A percentile compares a stretch with the other conserved stretches of the same genome.
phyloP scores from a whole-genome alignment of 2,797 vertebrate genomes.

The Myoxocephalus aenaeus region DNA sequence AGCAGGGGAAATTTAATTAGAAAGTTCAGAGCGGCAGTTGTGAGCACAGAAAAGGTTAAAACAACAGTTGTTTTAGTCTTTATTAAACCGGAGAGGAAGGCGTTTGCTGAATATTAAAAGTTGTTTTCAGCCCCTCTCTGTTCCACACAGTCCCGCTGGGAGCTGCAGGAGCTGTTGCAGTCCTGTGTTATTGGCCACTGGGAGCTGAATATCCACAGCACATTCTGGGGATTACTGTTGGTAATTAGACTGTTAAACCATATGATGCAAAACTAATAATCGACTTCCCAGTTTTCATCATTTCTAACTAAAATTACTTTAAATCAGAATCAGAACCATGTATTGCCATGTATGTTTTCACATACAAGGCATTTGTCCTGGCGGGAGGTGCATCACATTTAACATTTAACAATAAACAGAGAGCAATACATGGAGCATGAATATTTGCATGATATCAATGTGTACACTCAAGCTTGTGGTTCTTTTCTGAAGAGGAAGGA shows the following conservation, averaged over 20 bases:
- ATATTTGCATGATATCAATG: background rate
- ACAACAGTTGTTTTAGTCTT: background rate
- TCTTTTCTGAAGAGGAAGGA: background rate
- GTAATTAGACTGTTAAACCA: background rate
- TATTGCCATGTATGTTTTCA: too few relatives aligned
- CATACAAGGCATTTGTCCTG: too few relatives aligned
- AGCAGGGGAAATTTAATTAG: background rate
- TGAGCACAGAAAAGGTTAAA: slow-evolving; percentile 22
- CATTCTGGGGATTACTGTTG: background rate
- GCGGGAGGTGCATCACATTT: too few relatives aligned
- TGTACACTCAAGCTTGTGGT: background rate
- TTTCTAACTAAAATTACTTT: background rate
- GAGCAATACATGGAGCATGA: too few relatives aligned
- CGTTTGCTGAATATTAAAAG: slow-evolving; percentile 26
- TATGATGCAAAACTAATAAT: background rate
- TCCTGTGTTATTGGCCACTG: background rate
- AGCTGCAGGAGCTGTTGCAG: slow-evolving; percentile 13
- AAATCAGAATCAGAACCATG: background rate
- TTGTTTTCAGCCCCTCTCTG: slow-evolving; percentile 10
- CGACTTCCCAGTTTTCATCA: background rate
- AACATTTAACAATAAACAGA: too few relatives aligned
- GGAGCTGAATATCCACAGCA: background rate
- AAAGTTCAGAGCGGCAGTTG: slow-evolving; percentile 34
- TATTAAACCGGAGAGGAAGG: slow-evolving; percentile 1
- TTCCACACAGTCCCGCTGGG: slow-evolving; percentile 2